Conservation (phyloP, 2,888 invertebrate genomes). For the Lydus trimaculatus region DNA sequence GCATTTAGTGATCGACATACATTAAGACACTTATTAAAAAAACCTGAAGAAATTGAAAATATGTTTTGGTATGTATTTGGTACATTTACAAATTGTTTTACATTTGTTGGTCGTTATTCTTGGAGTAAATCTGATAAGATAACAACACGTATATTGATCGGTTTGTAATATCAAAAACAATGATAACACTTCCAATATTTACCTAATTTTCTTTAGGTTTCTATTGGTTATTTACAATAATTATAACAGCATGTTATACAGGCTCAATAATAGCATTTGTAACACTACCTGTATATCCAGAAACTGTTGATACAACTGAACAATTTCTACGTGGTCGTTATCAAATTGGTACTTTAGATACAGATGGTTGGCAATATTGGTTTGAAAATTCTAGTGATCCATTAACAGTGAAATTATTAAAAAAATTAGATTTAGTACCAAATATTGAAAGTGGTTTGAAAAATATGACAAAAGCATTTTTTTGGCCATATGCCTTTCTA, state of each 20-base stretch:
- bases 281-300: conserved; percentile 78
- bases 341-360: conserved; percentile 75
- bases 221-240: conserved; percentile 88
- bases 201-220: too few species aligned
- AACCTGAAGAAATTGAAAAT: conserved; percentile 77
- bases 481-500: conserved; percentile 81
- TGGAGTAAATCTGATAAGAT: conserved; percentile 75
- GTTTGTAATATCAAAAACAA: conserved; percentile 57
- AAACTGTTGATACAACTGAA: conserved; percentile 73
- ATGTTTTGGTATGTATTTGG: conserved; percentile 91
- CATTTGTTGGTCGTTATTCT: conserved; percentile 72
- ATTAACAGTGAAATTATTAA: conserved; percentile 67
- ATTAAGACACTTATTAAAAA: conserved; percentile 69
- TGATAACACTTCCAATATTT: background rate
- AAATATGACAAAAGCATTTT: conserved; percentile 77
- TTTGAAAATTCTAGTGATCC: conserved; percentile 75
- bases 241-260: conserved; percentile 83
- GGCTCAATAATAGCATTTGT: conserved; percentile 87
- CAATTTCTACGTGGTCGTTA: conserved; percentile 73
- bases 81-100: conserved; percentile 83
- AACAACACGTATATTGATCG: conserved; percentile 76
- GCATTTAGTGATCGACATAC: conserved; percentile 77
- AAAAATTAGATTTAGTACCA: conserved; percentile 72
- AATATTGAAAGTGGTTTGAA: conserved; percentile 72
- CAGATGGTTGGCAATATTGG: conserved; percentile 79